Evolutionary conservation across 2,113 vertebrate genomes (phyloP), one percentile per base, ranked within the genome.

Genomic region (Egretta garzetta): DNA sequence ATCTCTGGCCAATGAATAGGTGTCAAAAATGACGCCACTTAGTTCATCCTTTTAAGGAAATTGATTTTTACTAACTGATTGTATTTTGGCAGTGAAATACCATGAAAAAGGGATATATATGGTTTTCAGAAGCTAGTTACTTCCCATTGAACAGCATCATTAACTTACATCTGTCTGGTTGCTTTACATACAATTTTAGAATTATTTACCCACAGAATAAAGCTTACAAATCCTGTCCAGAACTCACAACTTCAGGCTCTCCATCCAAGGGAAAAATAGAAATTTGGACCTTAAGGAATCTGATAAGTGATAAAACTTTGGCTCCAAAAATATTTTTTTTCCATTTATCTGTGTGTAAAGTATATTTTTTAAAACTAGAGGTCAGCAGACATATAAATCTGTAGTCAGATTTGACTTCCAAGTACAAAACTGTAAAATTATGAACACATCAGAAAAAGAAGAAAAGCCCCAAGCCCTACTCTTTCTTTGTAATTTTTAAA

Each of bases 221-320:
- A 33, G 3, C 4, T 60, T 60, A 6, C 2, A 72, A 28, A 5
- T n/a, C 19, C 41, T 37, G 4, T 43, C 27, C 10, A 64, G 45
- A 35, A 0, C 3, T 76, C 19, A n/a, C 2, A 5, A 8, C 2
- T 56, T 35, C 4, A 1, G 8, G 8, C 1, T 83, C 4, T 45
- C 21, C 72, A 5, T 30, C 24, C 20, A 11, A 58, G 11, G 6
- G 8, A 39, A 80, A 14, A 41, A 70, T 28, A 1, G 76, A 73
- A 90, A 39, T 3, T 1, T 39, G 7, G 5, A 30, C 2, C 28
- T 41, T 60, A 43, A 52, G 20, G 8, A 27, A 63, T 12, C 3
- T 35, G 14, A 18, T 26, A 63, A 83, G 1, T 3, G 4, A 49
- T 33, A 55, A 2, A 81, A 4, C 1, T 53, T 56, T 43, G 8